Evolutionary conservation across 2,888 invertebrate genomes (phyloP), one percentile per base, ranked within the genome.

Genomic region (Drosophila paramelanica): DNA sequence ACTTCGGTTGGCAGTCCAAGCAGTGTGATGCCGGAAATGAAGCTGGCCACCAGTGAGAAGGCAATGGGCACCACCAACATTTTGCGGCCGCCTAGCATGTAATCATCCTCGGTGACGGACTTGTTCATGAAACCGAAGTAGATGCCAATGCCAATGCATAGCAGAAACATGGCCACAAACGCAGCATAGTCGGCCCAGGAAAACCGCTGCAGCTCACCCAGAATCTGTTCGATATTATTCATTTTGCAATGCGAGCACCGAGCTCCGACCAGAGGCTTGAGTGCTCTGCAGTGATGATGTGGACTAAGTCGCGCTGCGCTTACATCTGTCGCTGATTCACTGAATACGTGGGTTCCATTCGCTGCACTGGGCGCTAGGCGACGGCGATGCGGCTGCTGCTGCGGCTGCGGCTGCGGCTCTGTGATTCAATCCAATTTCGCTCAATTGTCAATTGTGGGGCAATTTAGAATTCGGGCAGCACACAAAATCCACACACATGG

Each of bases 1-100:
- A 96, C 94, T 91, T 97, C 96, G 0, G 96, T 96, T 1, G 96
- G 96, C 8, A 95, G 95, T 3, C 96, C 96, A 61, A 96, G 93
- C 36, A 97, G 91, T 0, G 96, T 96, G 73, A 96, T 96, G 2
- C 96, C 96, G 13, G 96, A 96, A 64, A 96, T 94, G 69, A 95
- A 96, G 91, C 96, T 97, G 36, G 97, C 97, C 57, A 97, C 95
- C 47, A 98, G 93, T 0, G 97, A 97, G 92, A 97, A 94, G 36
- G 96, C 95, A 33, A 97, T 95, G 0, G 97, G 97, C 73, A 97
- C 92, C 5, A 95, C 93, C 58, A 94, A 93, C 96, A 97, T 96
- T 88, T 95, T 95, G 72, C 96, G 93, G 7, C 96, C 96, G 6
- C 97, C 97, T 92, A 97, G 95, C 75, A 97, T 93, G 91, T 97